phyloP scores from a whole-genome alignment of 1,140 invertebrate species.

The Pogonognathellus flavescens region DNA sequence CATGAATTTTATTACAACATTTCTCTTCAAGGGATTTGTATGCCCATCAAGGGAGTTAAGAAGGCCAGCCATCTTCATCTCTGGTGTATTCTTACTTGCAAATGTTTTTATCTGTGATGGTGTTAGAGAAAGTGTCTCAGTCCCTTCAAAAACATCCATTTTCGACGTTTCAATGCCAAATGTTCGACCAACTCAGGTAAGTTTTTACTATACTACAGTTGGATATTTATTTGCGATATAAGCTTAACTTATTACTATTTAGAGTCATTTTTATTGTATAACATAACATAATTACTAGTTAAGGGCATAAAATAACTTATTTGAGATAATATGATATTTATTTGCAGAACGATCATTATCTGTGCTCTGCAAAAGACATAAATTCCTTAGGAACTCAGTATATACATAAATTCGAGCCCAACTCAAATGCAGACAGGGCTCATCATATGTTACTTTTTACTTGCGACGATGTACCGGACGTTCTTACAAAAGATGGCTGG shows the following conservation, averaged over 20 bases:
- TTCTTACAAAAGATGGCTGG: slow-evolving; percentile 58
- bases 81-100: background rate
- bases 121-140: slow-evolving; percentile 22
- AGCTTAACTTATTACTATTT: background rate
- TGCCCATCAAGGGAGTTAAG: no score
- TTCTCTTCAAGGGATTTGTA: no score
- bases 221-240: no score
- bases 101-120: slow-evolving; percentile 47
- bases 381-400: slow-evolving; percentile 68
- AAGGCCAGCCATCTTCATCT: no score
- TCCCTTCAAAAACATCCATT: background rate
- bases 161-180: slow-evolving; percentile 64
- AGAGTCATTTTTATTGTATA: no score
- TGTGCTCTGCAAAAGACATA: slow-evolving; percentile 69
- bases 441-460: slow-evolving; percentile 79
- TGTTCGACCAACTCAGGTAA: slow-evolving; percentile 64
- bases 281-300: no score
- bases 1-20: no score
- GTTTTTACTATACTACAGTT: no score
- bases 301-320: no score
- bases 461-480: slow-evolving; percentile 71
- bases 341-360: slow-evolving; percentile 69
- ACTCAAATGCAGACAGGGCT: slow-evolving; percentile 69
- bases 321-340: slow-evolving; percentile 1
- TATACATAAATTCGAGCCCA: slow-evolving; percentile 69